Conservation (phyloP, 2,113 vertebrate species). For the Microcebus tavaratra region DNA sequence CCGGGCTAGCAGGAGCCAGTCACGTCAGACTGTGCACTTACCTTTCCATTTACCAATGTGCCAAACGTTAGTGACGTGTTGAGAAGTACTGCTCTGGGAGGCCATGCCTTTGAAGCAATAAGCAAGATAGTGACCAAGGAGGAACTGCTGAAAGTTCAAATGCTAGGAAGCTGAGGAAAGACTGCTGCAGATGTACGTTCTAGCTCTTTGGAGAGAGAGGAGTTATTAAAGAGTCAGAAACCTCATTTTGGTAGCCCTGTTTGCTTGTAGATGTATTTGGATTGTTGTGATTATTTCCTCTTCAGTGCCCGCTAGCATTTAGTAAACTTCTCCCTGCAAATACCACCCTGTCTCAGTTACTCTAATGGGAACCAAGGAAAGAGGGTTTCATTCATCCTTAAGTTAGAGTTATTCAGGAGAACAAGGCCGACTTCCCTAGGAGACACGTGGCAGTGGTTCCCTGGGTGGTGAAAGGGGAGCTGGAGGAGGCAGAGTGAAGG, state of each 20-base stretch:
- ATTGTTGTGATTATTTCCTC: slow-evolving; percentile 27
- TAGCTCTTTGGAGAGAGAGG: not conserved
- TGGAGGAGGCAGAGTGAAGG: not conserved
- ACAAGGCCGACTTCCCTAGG: not conserved
- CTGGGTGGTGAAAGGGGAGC: not conserved
- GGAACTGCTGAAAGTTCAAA: not conserved
- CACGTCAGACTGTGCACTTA: not conserved
- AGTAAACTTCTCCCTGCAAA: slow-evolving; percentile 16
- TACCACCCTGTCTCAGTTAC: not conserved
- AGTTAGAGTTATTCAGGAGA: not conserved
- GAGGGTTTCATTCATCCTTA: not conserved
- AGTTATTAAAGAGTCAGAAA: not conserved
- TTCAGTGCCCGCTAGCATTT: not conserved
- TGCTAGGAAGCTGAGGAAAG: not conserved
- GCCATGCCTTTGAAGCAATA: not conserved
- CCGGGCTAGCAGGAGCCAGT: not conserved
- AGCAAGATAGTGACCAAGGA: not conserved
- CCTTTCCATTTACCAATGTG: not conserved
- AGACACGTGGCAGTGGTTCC: not conserved
- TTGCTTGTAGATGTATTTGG: not conserved
- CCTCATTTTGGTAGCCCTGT: not conserved
- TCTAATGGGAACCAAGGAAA: not conserved
- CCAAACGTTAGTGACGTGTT: not conserved
- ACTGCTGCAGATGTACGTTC: not conserved
- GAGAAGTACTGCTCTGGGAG: not conserved